Evolutionary conservation across 64 coral and sea anemone species (phyloP), one percentile per base, ranked within the genome.

Genomic region (Dendrophyllia cribrosa): DNA sequence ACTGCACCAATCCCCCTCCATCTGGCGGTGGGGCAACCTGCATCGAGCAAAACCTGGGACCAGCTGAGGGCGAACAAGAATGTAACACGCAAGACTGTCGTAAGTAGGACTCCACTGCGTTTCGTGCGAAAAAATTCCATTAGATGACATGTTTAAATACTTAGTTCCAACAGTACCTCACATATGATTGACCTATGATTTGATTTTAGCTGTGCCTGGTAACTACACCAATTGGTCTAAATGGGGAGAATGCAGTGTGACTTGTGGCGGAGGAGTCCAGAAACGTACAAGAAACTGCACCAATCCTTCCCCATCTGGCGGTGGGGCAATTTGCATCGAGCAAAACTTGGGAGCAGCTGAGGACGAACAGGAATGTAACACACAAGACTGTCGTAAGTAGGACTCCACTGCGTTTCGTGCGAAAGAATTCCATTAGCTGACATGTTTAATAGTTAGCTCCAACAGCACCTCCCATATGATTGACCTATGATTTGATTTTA

Each of bases 1-100:
- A 7, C 9, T 77, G 75, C 21, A 77, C 75, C 21, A 77, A 77
- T 21, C 75, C 75, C 9, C 11, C 49, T 21, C 75, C 75, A 3
- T 11, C 48, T 22, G 48, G 48, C 10, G 19, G 48, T 3, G 75
- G 75, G 9, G 21, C 48, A 23, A 58, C 75, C 3, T 77, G 75
- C 17, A 77, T 24, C 9, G 75, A 77, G n/a, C 75, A 77, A 23
- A 48, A 77, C 7, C 75, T 77, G 16, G 75, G 75, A 9, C 75
- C 75, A 8, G 45, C 75, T 13, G 16, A 52, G 51, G 75, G 21
- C n/a, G 3, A 4, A 24, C 5, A 56, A 23, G 20, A 77, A 50
- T 77, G 75, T 23, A 77, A 77, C 20, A 55, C 75, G 0, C 0
- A 55, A 0, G 52, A 55, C 0, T 55, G 52, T 55, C 52, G 52